A percentile compares a stretch with the other conserved stretches of the same genome.
Conservation (phyloP, 2,797 vertebrate species). For the Atherinosoma microstoma region DNA sequence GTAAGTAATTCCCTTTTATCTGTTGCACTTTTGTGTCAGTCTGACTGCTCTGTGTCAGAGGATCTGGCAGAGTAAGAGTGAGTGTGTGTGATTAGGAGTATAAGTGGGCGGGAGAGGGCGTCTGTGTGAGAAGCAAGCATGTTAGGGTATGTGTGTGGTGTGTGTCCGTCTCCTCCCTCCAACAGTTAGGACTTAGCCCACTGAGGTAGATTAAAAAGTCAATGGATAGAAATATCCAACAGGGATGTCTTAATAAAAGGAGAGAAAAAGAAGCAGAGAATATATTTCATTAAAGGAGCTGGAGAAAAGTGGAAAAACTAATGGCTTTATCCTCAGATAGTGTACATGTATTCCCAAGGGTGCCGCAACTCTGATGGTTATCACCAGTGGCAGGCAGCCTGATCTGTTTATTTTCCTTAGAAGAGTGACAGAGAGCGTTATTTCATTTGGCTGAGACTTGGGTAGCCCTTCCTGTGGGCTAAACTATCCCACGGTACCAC, state of each 20-base stretch:
- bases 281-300: conserved; percentile 22
- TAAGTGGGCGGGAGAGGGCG: conserved; percentile 72
- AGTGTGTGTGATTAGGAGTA: conserved; percentile 72
- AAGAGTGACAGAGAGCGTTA: conserved; percentile 41
- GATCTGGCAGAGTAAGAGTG: conserved; percentile 59
- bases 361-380: conserved; percentile 57
- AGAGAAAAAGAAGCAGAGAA: conserved; percentile 5
- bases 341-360: conserved; percentile 43
- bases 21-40: conserved; percentile 60
- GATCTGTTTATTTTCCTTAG: conserved; percentile 73
- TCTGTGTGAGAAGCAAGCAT: conserved; percentile 51
- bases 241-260: neutral
- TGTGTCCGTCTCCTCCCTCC: conserved; percentile 63
- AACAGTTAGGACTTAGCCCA: conserved; percentile 25
- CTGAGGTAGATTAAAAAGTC: conserved; percentile 15
- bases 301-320: conserved; percentile 16
- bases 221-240: conserved; percentile 15
- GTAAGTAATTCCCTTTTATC: conserved; percentile 54
- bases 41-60: conserved; percentile 65
- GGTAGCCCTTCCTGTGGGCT: conserved; percentile 66
- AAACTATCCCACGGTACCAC: conserved; percentile 65
- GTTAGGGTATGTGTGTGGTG: conserved; percentile 38
- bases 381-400: conserved; percentile 50
- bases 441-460: conserved; percentile 55
- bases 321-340: conserved; percentile 26